Percentiles rank a stretch among this genome's conserved stretches.
phyloP scores from a whole-genome alignment of 2,113 vertebrate genomes.

The Laticauda colubrina region DNA sequence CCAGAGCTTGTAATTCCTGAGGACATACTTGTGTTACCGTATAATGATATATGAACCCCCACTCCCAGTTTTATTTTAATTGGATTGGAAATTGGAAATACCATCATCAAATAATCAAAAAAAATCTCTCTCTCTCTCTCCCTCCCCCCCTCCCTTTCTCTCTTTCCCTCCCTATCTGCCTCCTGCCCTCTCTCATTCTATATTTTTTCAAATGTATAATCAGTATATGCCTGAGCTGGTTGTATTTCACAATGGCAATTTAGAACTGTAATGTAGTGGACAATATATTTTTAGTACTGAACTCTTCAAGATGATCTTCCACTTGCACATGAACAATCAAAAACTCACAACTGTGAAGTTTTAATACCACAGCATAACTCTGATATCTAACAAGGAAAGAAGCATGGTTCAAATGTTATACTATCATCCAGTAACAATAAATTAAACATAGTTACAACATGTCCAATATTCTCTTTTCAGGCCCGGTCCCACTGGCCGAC shows the following conservation, averaged over 20 bases:
- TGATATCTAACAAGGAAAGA: background rate
- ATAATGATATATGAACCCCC: background rate
- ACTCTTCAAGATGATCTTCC: background rate
- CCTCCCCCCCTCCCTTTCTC: background rate
- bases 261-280: background rate
- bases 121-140: background rate
- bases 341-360: background rate
- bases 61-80: background rate
- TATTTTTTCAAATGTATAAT: background rate
- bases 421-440: background rate
- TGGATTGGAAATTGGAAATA: background rate
- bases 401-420: background rate
- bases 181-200: background rate
- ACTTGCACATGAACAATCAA: background rate
- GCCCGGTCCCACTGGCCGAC: too few species aligned
- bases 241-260: background rate
- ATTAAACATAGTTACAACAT: background rate
- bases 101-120: background rate
- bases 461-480: background rate
- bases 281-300: background rate
- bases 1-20: background rate
- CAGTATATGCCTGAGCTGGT: background rate
- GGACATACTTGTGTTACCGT: background rate
- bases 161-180: too few species aligned
- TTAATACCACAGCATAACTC: background rate